Percentiles rank a stretch among this genome's conserved stretches.
Evolutionary conservation across 2,888 invertebrate species (phyloP).

Genomic region (Sinotaia quadrata): DNA sequence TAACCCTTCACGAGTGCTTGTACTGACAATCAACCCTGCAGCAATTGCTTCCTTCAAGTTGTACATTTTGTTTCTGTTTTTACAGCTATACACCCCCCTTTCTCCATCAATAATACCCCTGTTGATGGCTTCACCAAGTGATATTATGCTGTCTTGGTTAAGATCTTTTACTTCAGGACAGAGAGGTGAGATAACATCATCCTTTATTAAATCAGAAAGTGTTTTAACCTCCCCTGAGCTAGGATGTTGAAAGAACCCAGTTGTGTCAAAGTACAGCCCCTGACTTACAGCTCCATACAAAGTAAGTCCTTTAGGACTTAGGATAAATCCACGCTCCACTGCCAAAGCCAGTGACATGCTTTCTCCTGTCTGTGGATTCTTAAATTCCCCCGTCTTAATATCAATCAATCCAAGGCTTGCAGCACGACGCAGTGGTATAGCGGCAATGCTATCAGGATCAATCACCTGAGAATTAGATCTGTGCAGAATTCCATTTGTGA

Average conservation of each 20-base stretch:
- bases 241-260: constrained; percentile 68
- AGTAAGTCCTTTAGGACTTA: constrained; percentile 61
- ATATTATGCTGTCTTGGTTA: constrained; percentile 73
- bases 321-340: constrained; percentile 60
- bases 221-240: constrained; percentile 58
- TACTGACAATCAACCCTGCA: constrained; percentile 62
- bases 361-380: constrained; percentile 64
- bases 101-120: constrained; percentile 69
- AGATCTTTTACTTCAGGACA: constrained; percentile 59
- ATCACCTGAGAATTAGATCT: constrained; percentile 63
- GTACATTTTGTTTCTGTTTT: constrained; percentile 45
- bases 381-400: constrained; percentile 61
- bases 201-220: constrained; percentile 67
- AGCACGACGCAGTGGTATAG: constrained; percentile 60
- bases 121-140: constrained; percentile 79
- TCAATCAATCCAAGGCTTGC: constrained; percentile 75
- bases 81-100: constrained; percentile 54
- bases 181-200: constrained; percentile 62
- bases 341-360: constrained; percentile 58
- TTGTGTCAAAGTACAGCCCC: constrained; percentile 71
- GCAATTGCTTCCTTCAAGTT: constrained; percentile 61
- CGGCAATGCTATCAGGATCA: constrained; percentile 63
- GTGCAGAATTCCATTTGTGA: constrained; percentile 59
- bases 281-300: constrained; percentile 66
- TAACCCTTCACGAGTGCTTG: constrained; percentile 60